A percentile compares a stretch with the other conserved stretches of the same genome.
Conservation (phyloP, 53 echinoderm and acorn worm genomes). For the Zoroaster sp. region DNA sequence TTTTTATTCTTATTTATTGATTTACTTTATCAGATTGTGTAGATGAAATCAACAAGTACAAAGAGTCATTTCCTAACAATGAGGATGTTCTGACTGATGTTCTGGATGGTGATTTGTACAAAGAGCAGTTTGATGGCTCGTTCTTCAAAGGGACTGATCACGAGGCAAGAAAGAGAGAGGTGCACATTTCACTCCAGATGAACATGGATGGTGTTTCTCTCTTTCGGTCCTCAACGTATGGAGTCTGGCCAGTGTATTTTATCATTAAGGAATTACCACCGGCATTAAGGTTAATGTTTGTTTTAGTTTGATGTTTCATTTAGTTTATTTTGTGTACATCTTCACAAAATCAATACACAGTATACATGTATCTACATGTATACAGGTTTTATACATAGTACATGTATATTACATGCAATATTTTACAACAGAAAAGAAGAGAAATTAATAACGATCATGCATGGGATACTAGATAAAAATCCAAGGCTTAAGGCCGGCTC, state of each 20-base stretch:
- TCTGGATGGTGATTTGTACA: slow-evolving; percentile 43
- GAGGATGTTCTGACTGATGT: slow-evolving; percentile 23
- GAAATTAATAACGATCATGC: too few relatives aligned
- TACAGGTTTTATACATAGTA: background rate
- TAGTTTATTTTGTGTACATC: background rate
- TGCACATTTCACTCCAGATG: slow-evolving; percentile 34
- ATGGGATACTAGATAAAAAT: too few relatives aligned
- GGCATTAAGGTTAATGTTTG: slow-evolving; percentile 19
- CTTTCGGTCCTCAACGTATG: slow-evolving; percentile 48
- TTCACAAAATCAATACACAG: background rate
- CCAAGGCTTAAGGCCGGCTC: too few relatives aligned
- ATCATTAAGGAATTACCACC: slow-evolving; percentile 29
- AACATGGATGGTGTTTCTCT: slow-evolving; percentile 56
- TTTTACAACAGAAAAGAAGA: too few relatives aligned
- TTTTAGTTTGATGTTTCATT: background rate
- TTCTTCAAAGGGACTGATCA: slow-evolving; percentile 39
- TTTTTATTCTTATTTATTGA: background rate
- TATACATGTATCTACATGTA: background rate
- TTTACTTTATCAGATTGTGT: background rate
- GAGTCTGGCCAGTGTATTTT: slow-evolving; percentile 51
- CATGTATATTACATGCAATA: too few relatives aligned
- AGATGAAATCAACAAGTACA: background rate
- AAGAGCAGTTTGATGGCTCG: slow-evolving; percentile 15
- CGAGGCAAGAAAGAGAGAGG: background rate
- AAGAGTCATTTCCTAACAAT: background rate